phyloP scores from a whole-genome alignment of 2,888 invertebrate genomes.

The Petrophora chlorosata region DNA sequence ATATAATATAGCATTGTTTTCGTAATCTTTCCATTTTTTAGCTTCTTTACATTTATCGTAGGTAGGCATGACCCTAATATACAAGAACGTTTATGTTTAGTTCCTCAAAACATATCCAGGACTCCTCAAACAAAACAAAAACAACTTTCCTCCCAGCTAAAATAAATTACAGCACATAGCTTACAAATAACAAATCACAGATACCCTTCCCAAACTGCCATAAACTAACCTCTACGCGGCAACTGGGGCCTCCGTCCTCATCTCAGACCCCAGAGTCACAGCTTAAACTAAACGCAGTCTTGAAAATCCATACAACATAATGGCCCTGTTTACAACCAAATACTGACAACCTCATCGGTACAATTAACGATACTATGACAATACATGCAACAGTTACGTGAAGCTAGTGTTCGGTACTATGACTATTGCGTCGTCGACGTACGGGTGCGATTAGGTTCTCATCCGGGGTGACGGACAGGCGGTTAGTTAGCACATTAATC shows the following conservation, averaged over 20 bases:
- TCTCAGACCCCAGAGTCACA: constrained; percentile 38
- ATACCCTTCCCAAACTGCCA: constrained; percentile 71
- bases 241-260: constrained; percentile 15
- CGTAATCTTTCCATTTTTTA: not conserved
- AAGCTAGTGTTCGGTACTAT: constrained; percentile 40
- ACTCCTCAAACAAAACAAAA: constrained; percentile 40
- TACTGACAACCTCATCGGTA: constrained; percentile 48
- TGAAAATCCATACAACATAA: constrained; percentile 67
- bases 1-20: constrained; percentile 18
- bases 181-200: constrained; percentile 80
- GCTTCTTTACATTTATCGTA: constrained; percentile 7
- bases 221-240: constrained; percentile 42
- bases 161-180: constrained; percentile 61
- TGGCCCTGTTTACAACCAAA: constrained; percentile 61
- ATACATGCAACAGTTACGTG: constrained; percentile 62
- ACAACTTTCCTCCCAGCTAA: constrained; percentile 45
- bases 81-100: too few species aligned
- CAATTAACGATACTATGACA: constrained; percentile 39
- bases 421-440: constrained; percentile 52
- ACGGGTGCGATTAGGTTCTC: constrained; percentile 46
- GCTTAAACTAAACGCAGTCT: constrained; percentile 78
- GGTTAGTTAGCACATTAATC: constrained; percentile 64
- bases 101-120: constrained; percentile 30
- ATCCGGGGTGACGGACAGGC: constrained; percentile 46
- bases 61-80: too few species aligned